Conservation (phyloP, 2,113 vertebrate species). For the Himantopus leucocephalus region DNA sequence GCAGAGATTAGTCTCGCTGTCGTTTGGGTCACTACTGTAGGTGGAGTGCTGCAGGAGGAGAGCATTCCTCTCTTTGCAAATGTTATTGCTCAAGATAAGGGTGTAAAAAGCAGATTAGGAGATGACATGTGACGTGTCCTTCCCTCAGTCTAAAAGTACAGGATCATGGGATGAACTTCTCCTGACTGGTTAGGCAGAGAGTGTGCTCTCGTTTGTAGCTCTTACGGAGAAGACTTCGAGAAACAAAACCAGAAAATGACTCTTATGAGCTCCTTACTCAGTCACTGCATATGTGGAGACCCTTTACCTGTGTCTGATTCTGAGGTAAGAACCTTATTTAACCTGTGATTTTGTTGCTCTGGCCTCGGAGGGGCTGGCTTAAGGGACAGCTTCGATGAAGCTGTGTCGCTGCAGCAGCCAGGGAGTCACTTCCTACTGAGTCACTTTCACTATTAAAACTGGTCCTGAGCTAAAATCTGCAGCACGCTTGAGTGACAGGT, state of each 20-base stretch:
- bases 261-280: constrained; percentile 76
- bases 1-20: neutral
- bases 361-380: neutral
- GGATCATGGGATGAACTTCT: constrained; percentile 51
- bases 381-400: neutral
- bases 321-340: constrained; percentile 74
- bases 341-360: neutral
- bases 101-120: constrained; percentile 52
- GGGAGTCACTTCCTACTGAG: neutral
- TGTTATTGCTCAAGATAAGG: constrained; percentile 66
- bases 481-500: neutral
- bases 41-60: constrained; percentile 21
- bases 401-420: neutral
- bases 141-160: constrained; percentile 64
- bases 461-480: neutral
- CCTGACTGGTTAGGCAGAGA: neutral
- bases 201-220: neutral
- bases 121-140: constrained; percentile 47
- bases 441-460: neutral
- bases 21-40: neutral
- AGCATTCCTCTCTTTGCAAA: constrained; percentile 46
- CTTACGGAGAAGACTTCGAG: neutral
- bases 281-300: constrained; percentile 80
- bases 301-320: constrained; percentile 62
- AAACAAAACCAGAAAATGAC: constrained; percentile 40